A percentile compares a stretch with the other conserved stretches of the same genome.
Evolutionary conservation across 2,797 vertebrate genomes (phyloP).

Genomic region (Gadopsis marmoratus): DNA sequence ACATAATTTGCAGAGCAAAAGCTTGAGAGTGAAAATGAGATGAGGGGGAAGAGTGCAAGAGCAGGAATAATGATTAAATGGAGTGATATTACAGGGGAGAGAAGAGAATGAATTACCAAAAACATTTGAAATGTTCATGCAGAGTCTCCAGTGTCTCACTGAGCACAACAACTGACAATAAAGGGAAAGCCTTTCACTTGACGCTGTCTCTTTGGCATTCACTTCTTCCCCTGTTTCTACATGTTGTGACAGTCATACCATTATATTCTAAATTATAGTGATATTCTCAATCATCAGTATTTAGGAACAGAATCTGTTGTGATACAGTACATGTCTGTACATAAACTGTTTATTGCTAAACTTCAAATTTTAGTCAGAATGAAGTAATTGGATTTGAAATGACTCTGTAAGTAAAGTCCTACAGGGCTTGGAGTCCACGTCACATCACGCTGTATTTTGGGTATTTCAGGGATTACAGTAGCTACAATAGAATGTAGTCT

Average conservation of each 20-base stretch:
- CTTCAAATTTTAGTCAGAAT: not conserved
- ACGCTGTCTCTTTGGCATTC: constrained; percentile 12
- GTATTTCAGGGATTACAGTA: not conserved
- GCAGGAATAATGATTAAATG: constrained; percentile 14
- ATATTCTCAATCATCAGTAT: not conserved
- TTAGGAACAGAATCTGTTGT: not conserved
- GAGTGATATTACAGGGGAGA: not conserved
- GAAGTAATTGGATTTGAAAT: not conserved
- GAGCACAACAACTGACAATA: constrained; percentile 14
- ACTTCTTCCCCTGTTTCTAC: not conserved
- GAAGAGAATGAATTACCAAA: constrained; percentile 9
- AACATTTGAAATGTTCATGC: constrained; percentile 23
- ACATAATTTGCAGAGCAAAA: not conserved
- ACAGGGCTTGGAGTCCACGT: no score
- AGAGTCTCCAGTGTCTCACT: constrained; percentile 13
- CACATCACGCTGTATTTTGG: not conserved
- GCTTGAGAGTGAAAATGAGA: not conserved
- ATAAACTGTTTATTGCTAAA: not conserved
- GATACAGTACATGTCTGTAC: not conserved
- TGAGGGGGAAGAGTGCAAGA: constrained; percentile 12
- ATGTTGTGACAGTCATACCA: constrained; percentile 5
- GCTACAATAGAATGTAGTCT: not conserved
- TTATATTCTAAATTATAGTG: constrained; percentile 6
- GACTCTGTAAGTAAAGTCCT: not conserved
- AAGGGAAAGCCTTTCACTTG: constrained; percentile 18